Evolutionary conservation across 2,888 invertebrate species (phyloP).

Genomic region (Caenorhabditis sp.): DNA sequence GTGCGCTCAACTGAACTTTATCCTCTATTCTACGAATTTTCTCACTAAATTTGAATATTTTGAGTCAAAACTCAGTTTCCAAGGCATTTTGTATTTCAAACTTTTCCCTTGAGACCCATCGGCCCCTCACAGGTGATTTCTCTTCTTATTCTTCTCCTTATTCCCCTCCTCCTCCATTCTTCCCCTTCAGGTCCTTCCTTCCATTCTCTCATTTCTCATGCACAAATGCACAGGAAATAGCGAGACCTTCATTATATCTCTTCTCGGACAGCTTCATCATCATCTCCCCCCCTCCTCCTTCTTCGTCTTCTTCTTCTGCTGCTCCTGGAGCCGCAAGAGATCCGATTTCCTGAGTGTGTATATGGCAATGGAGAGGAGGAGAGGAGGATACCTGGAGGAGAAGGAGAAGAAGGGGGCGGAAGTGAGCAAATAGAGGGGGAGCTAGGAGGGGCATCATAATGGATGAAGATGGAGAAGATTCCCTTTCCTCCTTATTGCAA

Average conservation of each 20-base stretch:
- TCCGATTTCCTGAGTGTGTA: conserved; percentile 10
- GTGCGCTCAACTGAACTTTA: no score
- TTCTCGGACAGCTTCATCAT: conserved; percentile 9
- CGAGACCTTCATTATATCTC: conserved; percentile 8
- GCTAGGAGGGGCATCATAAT: conserved; percentile 31
- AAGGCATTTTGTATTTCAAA: no score
- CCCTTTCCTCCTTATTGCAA: no score
- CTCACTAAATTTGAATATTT: no score
- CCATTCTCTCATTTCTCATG: not conserved
- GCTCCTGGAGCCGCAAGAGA: conserved; percentile 7
- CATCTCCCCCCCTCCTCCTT: not conserved
- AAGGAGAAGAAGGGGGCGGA: conserved; percentile 4
- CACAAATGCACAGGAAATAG: not conserved
- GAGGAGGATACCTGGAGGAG: conserved; percentile 32
- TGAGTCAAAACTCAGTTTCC: no score
- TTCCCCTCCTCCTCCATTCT: no score
- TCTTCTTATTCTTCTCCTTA: no score
- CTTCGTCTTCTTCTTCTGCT: no score
- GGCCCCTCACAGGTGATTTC: no score
- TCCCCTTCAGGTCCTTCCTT: not conserved
- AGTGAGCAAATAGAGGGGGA: conserved; percentile 47
- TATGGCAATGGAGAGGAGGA: conserved; percentile 4
- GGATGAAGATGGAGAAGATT: conserved; percentile 32
- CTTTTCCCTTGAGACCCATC: no score
- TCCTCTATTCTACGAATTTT: no score